Evolutionary conservation across 2,797 vertebrate species (phyloP), one percentile per base, ranked within the genome.

Genomic region (Rhabdomys pumilio): DNA sequence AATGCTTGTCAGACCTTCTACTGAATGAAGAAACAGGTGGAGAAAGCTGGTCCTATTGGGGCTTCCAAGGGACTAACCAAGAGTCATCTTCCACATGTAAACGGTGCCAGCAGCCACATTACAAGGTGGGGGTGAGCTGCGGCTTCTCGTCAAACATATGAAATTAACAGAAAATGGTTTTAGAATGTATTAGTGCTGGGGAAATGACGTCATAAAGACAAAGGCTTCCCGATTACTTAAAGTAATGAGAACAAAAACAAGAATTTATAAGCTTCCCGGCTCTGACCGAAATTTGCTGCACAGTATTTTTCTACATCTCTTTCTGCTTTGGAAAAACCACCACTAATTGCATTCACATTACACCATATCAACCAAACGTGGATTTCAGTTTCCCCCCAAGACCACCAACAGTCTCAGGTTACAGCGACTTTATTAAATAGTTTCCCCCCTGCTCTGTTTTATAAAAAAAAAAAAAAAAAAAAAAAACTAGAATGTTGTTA

Each of bases 321-420:
- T 96, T 98, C 96, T 98, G 97, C 92, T 97, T 98, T 97, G 97
- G 98, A 98, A 98, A 99, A 99, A 99, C 99, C 98, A 90, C 98
- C 98, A 97, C 99, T 99, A 99, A 99, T 99, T 99, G 99, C 99
- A 99, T 99, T 99, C 99, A 99, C 98, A 98, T 99, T 99, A 98
- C 98, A 98, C 97, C 98, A 98, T 98, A 99, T 98, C 98, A 98
- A 98, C 96, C 98, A 98, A 98, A 98, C 98, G 97, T 98, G 96
- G 72, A 98, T 98, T 98, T 99, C 99, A 98, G 99, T 97, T 96
- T 98, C 91, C 98, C 98, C 99, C 99, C 99, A 99, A 99, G 99
- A 99, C 99, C 99, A 99, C 99, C 99, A 98, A 50, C 98, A 98
- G 97, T 98, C 97, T 98, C 98, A 98, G 1, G 0, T 98, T 98